Conservation (phyloP, 2,113 vertebrate species). For the Dicaeum eximium region DNA sequence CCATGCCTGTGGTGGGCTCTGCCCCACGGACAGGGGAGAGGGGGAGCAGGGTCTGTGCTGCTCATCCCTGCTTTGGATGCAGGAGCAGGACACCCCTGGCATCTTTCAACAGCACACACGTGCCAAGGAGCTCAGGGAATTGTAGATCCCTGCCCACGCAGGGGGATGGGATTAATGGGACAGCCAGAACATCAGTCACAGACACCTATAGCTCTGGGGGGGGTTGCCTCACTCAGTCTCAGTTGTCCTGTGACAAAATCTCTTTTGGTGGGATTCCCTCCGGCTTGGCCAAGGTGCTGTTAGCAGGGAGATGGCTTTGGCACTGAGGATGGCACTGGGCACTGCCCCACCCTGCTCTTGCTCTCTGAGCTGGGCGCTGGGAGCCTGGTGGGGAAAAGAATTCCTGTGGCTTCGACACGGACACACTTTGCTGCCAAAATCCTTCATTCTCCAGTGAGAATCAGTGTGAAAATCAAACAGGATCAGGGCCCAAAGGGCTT, state of each 20-base stretch:
- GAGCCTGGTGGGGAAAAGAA: not conserved
- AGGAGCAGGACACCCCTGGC: not conserved
- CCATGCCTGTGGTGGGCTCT: rapidly evolving
- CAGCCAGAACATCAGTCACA: rapidly evolving
- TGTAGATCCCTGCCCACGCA: not conserved
- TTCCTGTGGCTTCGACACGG: rapidly evolving
- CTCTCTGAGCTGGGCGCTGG: not conserved
- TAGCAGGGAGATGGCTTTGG: not conserved
- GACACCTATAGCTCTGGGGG: rapidly evolving
- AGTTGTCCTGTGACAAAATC: not conserved
- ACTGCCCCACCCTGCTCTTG: not conserved
- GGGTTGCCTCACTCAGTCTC: not conserved
- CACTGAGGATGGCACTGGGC: not conserved
- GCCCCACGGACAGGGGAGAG: not conserved
- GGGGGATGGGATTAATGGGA: not conserved
- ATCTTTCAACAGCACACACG: not conserved
- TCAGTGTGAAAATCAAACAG: not conserved
- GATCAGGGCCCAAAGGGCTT: not conserved
- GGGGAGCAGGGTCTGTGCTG: not conserved
- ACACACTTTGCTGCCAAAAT: not conserved
- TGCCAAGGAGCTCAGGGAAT: not conserved
- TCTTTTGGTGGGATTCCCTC: not conserved
- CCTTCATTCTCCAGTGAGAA: not conserved
- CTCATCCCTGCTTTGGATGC: not conserved
- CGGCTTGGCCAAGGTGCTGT: not conserved